Conservation (phyloP, 2,888 invertebrate genomes). For the Luperina nickerlii region DNA sequence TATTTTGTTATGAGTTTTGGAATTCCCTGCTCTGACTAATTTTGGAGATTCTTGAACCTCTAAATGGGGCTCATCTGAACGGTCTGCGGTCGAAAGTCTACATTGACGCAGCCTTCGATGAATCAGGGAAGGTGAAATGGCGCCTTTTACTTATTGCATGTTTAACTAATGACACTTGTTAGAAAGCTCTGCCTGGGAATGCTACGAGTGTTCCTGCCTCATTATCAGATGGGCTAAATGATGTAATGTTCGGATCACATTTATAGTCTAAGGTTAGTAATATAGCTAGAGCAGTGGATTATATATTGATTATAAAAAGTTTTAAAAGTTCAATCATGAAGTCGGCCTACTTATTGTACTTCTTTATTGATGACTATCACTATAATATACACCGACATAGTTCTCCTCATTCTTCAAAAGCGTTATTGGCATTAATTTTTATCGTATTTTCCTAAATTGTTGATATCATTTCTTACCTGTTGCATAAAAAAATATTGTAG, state of each 20-base stretch:
- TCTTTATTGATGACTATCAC: background rate
- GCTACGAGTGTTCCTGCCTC: conserved; percentile 32
- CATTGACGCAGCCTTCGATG: conserved; percentile 57
- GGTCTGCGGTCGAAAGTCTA: conserved; percentile 54
- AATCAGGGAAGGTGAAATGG: conserved; percentile 56
- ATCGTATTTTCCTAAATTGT: background rate
- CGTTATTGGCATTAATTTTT: background rate
- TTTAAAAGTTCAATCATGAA: background rate
- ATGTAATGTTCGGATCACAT: conserved; percentile 20
- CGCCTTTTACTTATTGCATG: conserved; percentile 63
- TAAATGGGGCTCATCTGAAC: conserved; percentile 34
- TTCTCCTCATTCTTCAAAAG: background rate
- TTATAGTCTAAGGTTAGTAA: background rate
- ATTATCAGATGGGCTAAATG: conserved; percentile 34
- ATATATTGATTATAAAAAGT: background rate
- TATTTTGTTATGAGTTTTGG: conserved; percentile 55
- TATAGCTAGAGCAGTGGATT: background rate
- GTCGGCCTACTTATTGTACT: background rate
- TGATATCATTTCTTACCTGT: background rate
- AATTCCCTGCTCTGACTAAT: conserved; percentile 64
- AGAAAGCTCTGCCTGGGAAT: conserved; percentile 44
- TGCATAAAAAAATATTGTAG: background rate
- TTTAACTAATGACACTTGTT: conserved; percentile 54
- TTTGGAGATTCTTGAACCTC: conserved; percentile 55
- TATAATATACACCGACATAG: background rate